Evolutionary conservation across 2,797 vertebrate genomes (phyloP), one percentile per base, ranked within the genome.

Genomic region (Enteromius afrohamiltoni): DNA sequence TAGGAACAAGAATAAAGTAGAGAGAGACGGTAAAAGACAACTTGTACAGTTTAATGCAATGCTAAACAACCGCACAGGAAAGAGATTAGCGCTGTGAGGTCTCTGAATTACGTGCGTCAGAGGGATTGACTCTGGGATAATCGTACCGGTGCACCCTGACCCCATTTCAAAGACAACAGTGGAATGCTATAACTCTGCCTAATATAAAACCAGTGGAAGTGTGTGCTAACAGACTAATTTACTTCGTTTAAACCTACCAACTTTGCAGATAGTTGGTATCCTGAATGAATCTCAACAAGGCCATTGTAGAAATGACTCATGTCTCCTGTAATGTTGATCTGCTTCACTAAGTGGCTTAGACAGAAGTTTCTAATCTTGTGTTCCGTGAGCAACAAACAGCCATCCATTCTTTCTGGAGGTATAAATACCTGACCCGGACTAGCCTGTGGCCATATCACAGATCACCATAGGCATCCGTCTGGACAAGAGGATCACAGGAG

Each of bases 301-400:
- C 29, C 29, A 49, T 45, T 26, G 51, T 4, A 60, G 21, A 47
- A 47, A 17, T 37, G 51, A 58, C 49, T 21, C 23, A 34, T 77
- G 31, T 65, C 62, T 65, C 42, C 34, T 55, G 23, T 53, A 64
- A 29, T 55, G 31, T 23, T 75, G 76, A 85, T 79, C 64, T 65
- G 70, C 75, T 71, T 51, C 74, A 77, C 51, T 86, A 88, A 88
- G 83, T 84, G 85, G 80, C 80, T 88, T 87, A 85, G 71, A 55
- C 47, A 49, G 68, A 69, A 14, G 6, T 23, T 53, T 74, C 64
- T 86, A 84, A 85, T 88, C 87, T 71, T 19, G 58, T 14, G 14
- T 67, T 23, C 37, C 17, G 49, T 76, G 76, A 83, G 58, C 31
- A 31, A 75, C 45, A 79, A 73, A 69, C 60, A 79, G 29, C 31